Base-by-base conservation (phyloP, 2,888 invertebrate genomes). In the Escarpia spicata region DNA sequence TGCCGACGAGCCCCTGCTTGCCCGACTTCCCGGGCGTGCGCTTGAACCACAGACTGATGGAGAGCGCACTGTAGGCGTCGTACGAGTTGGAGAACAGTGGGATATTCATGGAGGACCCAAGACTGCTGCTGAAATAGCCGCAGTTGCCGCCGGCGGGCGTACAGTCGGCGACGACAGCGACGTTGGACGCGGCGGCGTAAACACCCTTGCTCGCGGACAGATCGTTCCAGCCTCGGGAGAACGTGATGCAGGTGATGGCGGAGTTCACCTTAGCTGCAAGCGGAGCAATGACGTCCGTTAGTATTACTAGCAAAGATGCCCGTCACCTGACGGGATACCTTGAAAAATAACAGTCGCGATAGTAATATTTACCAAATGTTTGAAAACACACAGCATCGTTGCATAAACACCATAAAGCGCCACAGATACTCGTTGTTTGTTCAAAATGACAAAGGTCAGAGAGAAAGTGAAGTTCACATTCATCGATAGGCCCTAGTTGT, bases 161-260 rank as follows among this genome's bases (percentile, higher is more conserved):
- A 31, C 91, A 91, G 58, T 44, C 52, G 52, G 52, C 37, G 19
- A 91, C 58, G 26, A 91, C 91, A 12, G 44, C 58, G 3, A 91
- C 91, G 45, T n/a, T n/a, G 31, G 44, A 15, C 26, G 91, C 15
- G 37, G 37, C 44, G 3, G 37, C 91, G n/a, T 91, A 45, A 31
- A 43, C 91, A 26, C 52, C 91, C 3, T 91, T 91, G 37, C 52
- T 52, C 12, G 52, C 91, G 3, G 44, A 58, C 58, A 91, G 91
- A 19, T 31, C 91, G 91, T 91, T 45, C 44, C 52, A 43, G 19
- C 91, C 91, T 6, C 45, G 26, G 58, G 37, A 37, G 91, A 91
- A 91, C 19, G 91, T 91, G 91, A 91, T 91, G 91, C 91, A 91
- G n/a, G 52, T 91, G 58, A 91, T 44, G 52, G 12, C 52, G 19